These are phyloP conservation scores for Rhyzopertha dominica DNA, from an alignment of 1,140 invertebrate species.

Conservation along the genomic window DNA sequence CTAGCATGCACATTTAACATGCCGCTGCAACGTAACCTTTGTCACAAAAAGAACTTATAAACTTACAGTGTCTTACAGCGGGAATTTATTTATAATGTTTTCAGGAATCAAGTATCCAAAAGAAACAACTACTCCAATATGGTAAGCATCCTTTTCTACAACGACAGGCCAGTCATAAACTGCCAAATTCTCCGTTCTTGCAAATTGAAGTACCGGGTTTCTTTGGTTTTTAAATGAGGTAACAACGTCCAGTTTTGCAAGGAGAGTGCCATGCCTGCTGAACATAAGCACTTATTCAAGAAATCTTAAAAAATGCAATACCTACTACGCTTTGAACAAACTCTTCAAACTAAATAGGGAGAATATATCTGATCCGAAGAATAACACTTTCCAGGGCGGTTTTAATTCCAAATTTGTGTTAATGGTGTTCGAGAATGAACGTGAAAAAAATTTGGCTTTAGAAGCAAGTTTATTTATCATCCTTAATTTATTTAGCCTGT, in stretches of 20 bases:
- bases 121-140: conserved; percentile 65
- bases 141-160: conserved; percentile 45
- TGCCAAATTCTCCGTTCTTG: conserved; percentile 47
- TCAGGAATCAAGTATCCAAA: conserved; percentile 68
- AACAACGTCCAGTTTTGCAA: conserved; percentile 55
- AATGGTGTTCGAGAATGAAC: too few species aligned
- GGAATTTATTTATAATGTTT: conserved; percentile 57
- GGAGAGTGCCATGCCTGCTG: conserved; percentile 40
- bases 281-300: conserved; percentile 20
- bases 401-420: too few species aligned
- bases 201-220: conserved; percentile 54
- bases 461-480: too few species aligned
- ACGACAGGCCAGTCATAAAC: conserved; percentile 55
- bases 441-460: too few species aligned
- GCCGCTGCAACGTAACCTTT: conserved; percentile 55
- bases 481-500: too few species aligned
- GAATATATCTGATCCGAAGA: conserved; percentile 67
- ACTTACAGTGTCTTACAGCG: conserved; percentile 48
- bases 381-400: conserved; percentile 55
- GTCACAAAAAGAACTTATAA: conserved; percentile 19
- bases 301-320: conserved; percentile 20
- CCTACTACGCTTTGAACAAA: conserved; percentile 50
- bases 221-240: conserved; percentile 50
- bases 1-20: conserved; percentile 91
- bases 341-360: conserved; percentile 56